Evolutionary conservation across 2,113 vertebrate species (phyloP), one percentile per base, ranked within the genome.

Genomic region (Caloenas nicobarica): DNA sequence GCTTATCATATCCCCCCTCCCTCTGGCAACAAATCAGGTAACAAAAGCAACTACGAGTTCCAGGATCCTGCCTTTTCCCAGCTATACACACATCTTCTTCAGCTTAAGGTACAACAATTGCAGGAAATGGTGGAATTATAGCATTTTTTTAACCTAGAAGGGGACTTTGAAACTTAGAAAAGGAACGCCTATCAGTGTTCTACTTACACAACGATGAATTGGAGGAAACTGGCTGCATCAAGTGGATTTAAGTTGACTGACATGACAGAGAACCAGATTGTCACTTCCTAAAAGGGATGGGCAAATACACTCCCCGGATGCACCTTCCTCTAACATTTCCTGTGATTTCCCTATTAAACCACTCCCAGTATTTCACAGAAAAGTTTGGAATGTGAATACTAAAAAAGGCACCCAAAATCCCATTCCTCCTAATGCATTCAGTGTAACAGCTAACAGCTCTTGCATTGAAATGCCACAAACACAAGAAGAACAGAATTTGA

Each of bases 101-200:
- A 97, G 97, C 92, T 97, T 97, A 97, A 96, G 89, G 80, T 68
- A 96, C 89, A 98, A 99, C 98, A 99, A 99, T 98, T 86, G 96
- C 72, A 98, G 98, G 98, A 99, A 99, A 98, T 68, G 81, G 97
- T 95, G 95, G 96, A 98, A 98, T 98, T 95, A 96, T 81, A 95
- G 95, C 88, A 58, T 93, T 97, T 93, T 94, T 72, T 91, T 94
- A 90, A 90, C 96, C 97, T 97, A 96, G 98, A 98, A 98, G 96
- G 81, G 97, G 93, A 95, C 92, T 97, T 94, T 94, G 96, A 97
- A 98, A 95, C 97, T 95, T 86, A 82, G 91, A 94, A 95, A 86
- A 97, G 92, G 95, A 97, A 96, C 78, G 81, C 97, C 98, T 97
- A 96, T 87, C 85, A 95, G 86, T 82, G 88, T 91, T 95, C 36